These are phyloP conservation scores for Tachysurus vachellii DNA, from an alignment of 2,113 vertebrate genomes.

Conservation along the genomic window DNA sequence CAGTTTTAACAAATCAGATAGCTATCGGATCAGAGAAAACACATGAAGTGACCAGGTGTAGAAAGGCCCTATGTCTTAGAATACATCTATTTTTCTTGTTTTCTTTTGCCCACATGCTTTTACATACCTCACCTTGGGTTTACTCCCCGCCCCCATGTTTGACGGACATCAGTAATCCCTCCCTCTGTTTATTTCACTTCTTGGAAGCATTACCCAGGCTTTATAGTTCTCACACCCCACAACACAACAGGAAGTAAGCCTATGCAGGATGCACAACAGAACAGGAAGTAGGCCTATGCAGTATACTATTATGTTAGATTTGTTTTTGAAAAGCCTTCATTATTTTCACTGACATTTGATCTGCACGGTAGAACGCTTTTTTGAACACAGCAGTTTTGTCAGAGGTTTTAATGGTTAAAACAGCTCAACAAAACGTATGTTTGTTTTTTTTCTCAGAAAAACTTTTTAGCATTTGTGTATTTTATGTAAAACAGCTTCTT, in stretches of 20 bases:
- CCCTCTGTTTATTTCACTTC: neutral
- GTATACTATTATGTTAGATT: neutral
- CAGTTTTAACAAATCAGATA: no score
- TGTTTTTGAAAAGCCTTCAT: constrained; percentile 6
- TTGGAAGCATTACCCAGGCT: neutral
- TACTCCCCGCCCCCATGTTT: neutral
- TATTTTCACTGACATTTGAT: neutral
- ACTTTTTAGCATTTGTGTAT: neutral
- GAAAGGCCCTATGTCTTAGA: neutral
- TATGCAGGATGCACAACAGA: neutral
- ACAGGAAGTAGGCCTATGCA: neutral
- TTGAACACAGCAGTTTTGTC: neutral
- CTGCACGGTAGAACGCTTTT: neutral
- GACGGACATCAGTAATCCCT: neutral
- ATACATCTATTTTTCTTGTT: neutral
- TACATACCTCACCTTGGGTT: neutral
- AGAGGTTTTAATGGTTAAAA: neutral
- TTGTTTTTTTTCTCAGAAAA: neutral
- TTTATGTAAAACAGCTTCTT: neutral
- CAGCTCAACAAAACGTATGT: neutral
- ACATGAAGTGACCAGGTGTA: no score
- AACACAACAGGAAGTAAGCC: neutral
- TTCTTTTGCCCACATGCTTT: neutral
- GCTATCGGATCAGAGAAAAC: no score
- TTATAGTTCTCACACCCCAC: neutral